Conservation (phyloP, 2,888 invertebrate species). For the Tyria jacobaeae region DNA sequence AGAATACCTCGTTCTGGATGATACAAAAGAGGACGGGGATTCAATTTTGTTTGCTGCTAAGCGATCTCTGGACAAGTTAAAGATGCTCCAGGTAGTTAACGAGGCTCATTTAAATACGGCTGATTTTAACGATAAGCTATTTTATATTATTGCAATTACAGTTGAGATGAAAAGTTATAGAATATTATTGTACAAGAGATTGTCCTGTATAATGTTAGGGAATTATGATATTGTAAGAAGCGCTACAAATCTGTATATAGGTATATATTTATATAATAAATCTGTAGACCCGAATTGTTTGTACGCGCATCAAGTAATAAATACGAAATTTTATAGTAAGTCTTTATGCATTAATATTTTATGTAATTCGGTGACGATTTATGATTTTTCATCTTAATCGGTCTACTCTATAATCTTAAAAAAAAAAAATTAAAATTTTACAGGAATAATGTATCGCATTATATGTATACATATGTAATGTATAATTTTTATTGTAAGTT, state of each 20-base stretch:
- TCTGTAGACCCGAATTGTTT: too few relatives aligned
- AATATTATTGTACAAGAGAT: slow-evolving; percentile 5
- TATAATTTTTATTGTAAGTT: too few relatives aligned
- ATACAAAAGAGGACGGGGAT: slow-evolving; percentile 21
- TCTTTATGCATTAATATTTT: too few relatives aligned
- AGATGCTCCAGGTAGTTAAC: slow-evolving; percentile 10
- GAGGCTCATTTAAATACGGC: slow-evolving; percentile 12
- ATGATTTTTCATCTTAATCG: too few relatives aligned
- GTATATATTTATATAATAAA: too few relatives aligned
- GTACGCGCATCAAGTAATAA: too few relatives aligned
- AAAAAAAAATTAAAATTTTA: too few relatives aligned
- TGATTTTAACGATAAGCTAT: slow-evolving; percentile 16
- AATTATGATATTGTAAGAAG: neutral
- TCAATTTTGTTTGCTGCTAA: slow-evolving; percentile 20
- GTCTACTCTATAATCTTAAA: too few relatives aligned
- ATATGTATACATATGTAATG: too few relatives aligned
- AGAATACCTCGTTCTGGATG: slow-evolving; percentile 7
- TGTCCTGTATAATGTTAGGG: neutral
- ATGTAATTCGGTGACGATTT: too few relatives aligned
- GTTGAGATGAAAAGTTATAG: slow-evolving; percentile 5
- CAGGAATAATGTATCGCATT: too few relatives aligned
- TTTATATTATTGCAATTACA: slow-evolving; percentile 27
- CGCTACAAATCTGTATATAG: neutral
- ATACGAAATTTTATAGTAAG: too few relatives aligned
- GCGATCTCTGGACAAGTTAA: slow-evolving; percentile 6